These are phyloP conservation scores for Steinernema scapterisci DNA, from an alignment of 2,888 invertebrate species.

Conservation along the genomic window DNA sequence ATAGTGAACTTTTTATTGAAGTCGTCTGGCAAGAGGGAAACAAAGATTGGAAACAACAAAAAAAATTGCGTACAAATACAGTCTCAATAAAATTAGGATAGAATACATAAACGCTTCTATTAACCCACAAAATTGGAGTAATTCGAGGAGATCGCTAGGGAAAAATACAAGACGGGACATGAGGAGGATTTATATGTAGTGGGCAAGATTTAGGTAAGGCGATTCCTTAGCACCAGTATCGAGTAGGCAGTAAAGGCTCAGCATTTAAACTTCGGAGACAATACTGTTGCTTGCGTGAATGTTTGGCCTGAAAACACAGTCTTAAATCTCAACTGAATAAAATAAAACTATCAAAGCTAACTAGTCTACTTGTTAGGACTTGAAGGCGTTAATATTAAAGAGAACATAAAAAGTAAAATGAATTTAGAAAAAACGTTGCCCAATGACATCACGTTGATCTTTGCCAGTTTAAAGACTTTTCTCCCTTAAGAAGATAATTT, in stretches of 20 bases:
- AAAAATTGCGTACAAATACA: neutral
- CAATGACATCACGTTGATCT: too few species aligned
- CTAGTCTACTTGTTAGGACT: too few species aligned
- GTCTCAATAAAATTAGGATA: neutral
- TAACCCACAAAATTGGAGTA: constrained; percentile 8
- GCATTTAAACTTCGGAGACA: constrained; percentile 48
- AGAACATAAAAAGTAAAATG: too few species aligned
- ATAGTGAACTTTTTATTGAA: constrained; percentile 14
- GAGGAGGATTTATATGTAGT: neutral
- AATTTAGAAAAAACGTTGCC: too few species aligned
- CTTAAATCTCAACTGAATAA: neutral
- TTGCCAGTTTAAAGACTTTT: too few species aligned
- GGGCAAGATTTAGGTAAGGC: constrained; percentile 16
- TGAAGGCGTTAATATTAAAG: too few species aligned
- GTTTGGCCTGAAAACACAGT: constrained; percentile 40
- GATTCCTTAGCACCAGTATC: constrained; percentile 31
- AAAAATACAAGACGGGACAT: neutral
- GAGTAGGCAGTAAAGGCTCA: neutral
- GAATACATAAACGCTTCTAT: constrained; percentile 29
- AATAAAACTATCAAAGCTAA: neutral
- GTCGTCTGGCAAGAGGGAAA: neutral
- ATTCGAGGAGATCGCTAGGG: constrained; percentile 24
- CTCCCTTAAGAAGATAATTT: too few species aligned
- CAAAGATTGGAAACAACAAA: neutral
- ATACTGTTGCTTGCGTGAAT: constrained; percentile 50